Conservation (phyloP, 1,140 invertebrate species). For the Lucilia sericata region DNA sequence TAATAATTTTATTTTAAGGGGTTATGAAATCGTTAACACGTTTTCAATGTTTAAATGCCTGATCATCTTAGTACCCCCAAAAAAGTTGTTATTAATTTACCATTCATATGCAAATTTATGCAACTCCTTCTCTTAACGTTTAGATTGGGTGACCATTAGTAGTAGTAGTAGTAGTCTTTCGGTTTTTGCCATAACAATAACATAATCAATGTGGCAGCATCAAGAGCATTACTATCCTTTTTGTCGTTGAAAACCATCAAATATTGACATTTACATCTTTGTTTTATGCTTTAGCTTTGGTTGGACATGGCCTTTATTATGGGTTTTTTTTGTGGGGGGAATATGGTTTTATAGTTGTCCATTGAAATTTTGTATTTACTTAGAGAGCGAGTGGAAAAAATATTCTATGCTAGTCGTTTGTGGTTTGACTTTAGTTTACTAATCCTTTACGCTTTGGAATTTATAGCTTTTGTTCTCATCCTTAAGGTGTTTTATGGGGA, state of each 20-base stretch:
- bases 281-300: neutral
- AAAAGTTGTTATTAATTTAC: constrained; percentile 49
- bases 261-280: constrained; percentile 19
- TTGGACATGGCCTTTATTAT: constrained; percentile 8
- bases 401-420: constrained; percentile 41
- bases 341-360: constrained; percentile 22
- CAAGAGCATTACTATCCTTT: constrained; percentile 37
- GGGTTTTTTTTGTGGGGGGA: neutral
- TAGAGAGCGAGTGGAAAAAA: neutral
- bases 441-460: constrained; percentile 48
- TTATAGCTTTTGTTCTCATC: constrained; percentile 48
- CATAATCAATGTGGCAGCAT: neutral
- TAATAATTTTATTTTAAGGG: neutral
- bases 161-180: neutral
- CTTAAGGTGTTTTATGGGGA: neutral
- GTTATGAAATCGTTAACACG: neutral
- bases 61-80: constrained; percentile 18
- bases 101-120: constrained; percentile 52
- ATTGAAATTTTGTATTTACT: neutral
- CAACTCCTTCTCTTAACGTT: constrained; percentile 33
- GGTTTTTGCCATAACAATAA: constrained; percentile 2
- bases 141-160: neutral
- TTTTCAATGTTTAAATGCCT: constrained; percentile 27
- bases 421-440: constrained; percentile 47
- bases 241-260: neutral